A percentile compares a stretch with the other conserved stretches of the same genome.
These are phyloP conservation scores for Epistrophe eligans DNA, from an alignment of 2,888 invertebrate species.

Conservation along the genomic window DNA sequence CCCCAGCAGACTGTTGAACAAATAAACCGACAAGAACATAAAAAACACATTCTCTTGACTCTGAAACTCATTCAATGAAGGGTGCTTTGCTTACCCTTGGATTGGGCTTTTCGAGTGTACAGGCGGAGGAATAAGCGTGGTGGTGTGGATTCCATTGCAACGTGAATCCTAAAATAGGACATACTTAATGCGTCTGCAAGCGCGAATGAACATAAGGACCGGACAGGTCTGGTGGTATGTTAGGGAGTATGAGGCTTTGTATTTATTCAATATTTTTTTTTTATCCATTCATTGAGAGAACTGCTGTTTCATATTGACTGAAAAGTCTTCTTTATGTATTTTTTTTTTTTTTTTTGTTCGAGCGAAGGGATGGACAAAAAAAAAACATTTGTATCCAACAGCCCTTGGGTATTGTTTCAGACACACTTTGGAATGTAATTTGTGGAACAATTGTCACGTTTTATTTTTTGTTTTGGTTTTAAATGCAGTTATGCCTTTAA, in stretches of 20 bases:
- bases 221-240: conserved; percentile 31
- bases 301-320: conserved; percentile 45
- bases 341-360: not conserved
- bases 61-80: conserved; percentile 71
- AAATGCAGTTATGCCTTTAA: conserved; percentile 19
- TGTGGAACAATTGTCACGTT: conserved; percentile 63
- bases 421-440: conserved; percentile 51
- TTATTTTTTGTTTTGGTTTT: conserved; percentile 35
- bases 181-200: conserved; percentile 67
- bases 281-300: conserved; percentile 41
- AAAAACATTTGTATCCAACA: conserved; percentile 42
- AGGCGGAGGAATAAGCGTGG: conserved; percentile 5
- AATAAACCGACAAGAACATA: conserved; percentile 55
- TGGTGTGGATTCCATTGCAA: conserved; percentile 58
- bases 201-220: conserved; percentile 31
- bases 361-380: conserved; percentile 11
- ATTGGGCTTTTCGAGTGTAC: conserved; percentile 37
- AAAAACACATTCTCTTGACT: conserved; percentile 70
- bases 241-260: conserved; percentile 27
- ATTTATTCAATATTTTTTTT: conserved; percentile 37
- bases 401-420: conserved; percentile 50
- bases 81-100: conserved; percentile 73
- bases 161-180: conserved; percentile 67
- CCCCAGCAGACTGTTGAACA: conserved; percentile 64
- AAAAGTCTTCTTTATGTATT: conserved; percentile 16